Evolutionary conservation across 2,113 vertebrate species (phyloP), one percentile per base, ranked within the genome.

Genomic region (Eretmochelys imbricata): DNA sequence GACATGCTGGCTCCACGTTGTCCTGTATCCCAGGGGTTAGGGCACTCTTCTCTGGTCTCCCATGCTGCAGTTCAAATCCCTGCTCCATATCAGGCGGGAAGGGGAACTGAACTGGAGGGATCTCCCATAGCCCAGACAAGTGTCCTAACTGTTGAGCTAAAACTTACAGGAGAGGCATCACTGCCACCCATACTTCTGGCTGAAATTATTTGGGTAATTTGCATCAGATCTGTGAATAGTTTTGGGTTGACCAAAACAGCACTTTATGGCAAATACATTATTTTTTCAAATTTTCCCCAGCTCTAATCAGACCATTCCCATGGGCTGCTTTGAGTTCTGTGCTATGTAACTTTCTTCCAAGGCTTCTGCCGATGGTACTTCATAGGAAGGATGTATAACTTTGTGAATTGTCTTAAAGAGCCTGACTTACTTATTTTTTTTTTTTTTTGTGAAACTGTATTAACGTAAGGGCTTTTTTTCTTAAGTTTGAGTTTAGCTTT

Each of bases 351-450:
- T 46, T 80, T 75, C 49, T 94, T 76, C 31, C 6, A 82, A 50
- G 25, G n/a, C 55, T 95, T 10, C 57, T 97, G 11, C 14, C 24
- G 62, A 8, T 86, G 24, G 53, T 82, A 38, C 75, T 3, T 80
- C 65, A 42, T 9, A 17, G 3, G 57, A 3, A 84, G 78, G 17
- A 80, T 83, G 91, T 89, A 84, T 59, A 8, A 35, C 19, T 29
- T 95, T 76, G 51, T 57, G 16, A 11, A 96, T 84, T 80, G 35
- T 53, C 76, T 24, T 79, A 93, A 59, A 93, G 59, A 90, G 89
- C 51, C 9, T 8, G 88, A 1, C 8, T 84, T 11, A 82, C 55
- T 5, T 89, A 5, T 84, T 11, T 80, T 62, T 5, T 89, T 84
- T 11, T 80, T 62, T 5, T 89, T 88, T 14, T 89, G 82, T 16